Evolutionary conservation across 2,888 invertebrate species (phyloP), one percentile per base, ranked within the genome.

Genomic region (Macrosiphum euphorbiae): DNA sequence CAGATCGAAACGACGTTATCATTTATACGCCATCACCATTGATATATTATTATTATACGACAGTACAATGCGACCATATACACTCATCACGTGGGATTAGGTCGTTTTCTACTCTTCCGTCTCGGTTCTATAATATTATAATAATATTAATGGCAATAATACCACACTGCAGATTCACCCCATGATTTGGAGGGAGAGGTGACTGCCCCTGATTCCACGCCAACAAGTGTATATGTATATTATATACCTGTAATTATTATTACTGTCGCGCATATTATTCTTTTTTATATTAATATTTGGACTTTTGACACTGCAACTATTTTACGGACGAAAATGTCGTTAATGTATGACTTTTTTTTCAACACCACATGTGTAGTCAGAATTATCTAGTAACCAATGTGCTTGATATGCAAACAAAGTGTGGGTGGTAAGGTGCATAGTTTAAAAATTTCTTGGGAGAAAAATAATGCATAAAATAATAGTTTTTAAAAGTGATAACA

Each of bases 1-100:
- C 91, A 26, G 47, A 24, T 52, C 88, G 52, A 88, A 90, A 67
- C 5, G 47, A 78, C 35, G 28, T 61, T 92, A 92, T 92, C 85
- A 61, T 92, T 47, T 85, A 55, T 58, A 67, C 61, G 50, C 28
- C n/a, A 24, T 61, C 92, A 20, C 58, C 88, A 26, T 58, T 41
- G 26, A 78, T 78, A 41, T 44, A 86, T 86, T 47, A 86, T 86
- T 47, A 86, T 86, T 44, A 47, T 86, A 86, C 86, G 86, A 86
- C 47, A 2, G 7, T 50, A n/a, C 86, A 28, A 85, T 13, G 44
- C 85, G 44, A 44, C 7, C 41, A 44, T 78, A 41, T 3, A 78
- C 28, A 35, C 84, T 44, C 28, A 44, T 85, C 85, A 85, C 85
- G 85, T 28, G 85, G 26, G 85, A 85, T 44, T 85, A 44, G 44